A percentile compares a stretch with the other conserved stretches of the same genome.
phyloP scores from a whole-genome alignment of 2,113 vertebrate species.

The Periophthalmodon schlosseri region DNA sequence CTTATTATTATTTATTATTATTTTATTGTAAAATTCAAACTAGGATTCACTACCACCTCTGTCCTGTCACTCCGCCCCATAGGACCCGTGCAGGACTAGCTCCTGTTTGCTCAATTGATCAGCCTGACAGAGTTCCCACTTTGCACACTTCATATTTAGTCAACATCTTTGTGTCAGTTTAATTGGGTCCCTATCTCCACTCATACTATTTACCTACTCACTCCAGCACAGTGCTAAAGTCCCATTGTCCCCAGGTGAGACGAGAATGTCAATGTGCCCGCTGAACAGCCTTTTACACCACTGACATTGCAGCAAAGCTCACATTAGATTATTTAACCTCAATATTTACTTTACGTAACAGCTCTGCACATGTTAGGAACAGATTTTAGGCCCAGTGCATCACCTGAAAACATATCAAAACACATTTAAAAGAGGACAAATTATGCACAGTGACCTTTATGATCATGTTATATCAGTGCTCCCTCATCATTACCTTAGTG shows the following conservation, averaged over 20 bases:
- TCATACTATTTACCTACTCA: slow-evolving; percentile 69
- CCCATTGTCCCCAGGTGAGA: slow-evolving; percentile 52
- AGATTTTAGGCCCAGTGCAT: not conserved
- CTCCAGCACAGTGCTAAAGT: slow-evolving; percentile 52
- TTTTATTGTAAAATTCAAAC: not conserved
- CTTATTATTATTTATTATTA: not conserved
- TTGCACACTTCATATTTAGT: slow-evolving; percentile 55
- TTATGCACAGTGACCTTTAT: no score
- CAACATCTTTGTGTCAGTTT: slow-evolving; percentile 69
- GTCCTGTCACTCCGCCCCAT: slow-evolving; percentile 11
- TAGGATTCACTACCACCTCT: not conserved
- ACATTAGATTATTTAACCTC: not conserved
- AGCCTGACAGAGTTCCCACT: slow-evolving; percentile 61
- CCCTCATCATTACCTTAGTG: no score
- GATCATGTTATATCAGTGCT: no score
- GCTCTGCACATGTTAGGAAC: not conserved
- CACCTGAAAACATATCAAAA: not conserved
- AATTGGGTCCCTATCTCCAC: slow-evolving; percentile 66
- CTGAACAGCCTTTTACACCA: slow-evolving; percentile 18
- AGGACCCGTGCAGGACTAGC: slow-evolving; percentile 25
- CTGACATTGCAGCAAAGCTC: slow-evolving; percentile 10
- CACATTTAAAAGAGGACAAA: not conserved
- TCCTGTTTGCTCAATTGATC: slow-evolving; percentile 75
- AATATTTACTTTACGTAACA: not conserved
- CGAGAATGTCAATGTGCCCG: slow-evolving; percentile 51